Evolutionary conservation across 2,797 vertebrate species (phyloP), one percentile per base, ranked within the genome.

Genomic region (Acipenser transmontanus): DNA sequence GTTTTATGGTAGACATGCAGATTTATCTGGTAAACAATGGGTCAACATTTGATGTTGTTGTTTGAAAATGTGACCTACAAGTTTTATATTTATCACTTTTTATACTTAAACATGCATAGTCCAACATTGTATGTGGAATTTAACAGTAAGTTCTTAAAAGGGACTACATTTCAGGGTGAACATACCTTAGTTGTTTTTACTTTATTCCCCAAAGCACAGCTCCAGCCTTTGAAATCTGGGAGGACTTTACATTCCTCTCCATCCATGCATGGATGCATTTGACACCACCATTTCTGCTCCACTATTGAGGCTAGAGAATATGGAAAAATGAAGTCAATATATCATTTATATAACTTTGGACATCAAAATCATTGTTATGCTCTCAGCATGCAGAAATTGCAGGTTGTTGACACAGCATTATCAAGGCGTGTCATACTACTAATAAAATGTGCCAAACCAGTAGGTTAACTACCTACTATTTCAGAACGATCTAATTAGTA

Each of bases 221-320:
- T 99, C 97, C 97, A 99, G 65, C 97, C 97, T 81, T 96, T 98
- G 73, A 94, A 91, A 80, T 99, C 97, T 17, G 97, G 96, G 74
- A 99, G 94, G 67, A 98, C 96, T 88, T 98, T 98, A 84, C 97
- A 99, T 81, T 99, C 96, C 74, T 99, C 97, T 71, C 96, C 97
- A 65, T 98, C 96, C 78, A 98, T 93, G 84, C 96, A 99, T 10
- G 97, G 96, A 61, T 97, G 93, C 97, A 99, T 99, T 75, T 98
- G 95, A 81, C 97, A 99, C 97, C 97, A 99, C 97, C 97, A 99
- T 84, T 95, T 98, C 88, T 99, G 95, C 78, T 95, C 93, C 82
- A 99, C 97, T 78, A 99, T 99, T 7, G 95, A 96, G 76, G 96
- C 97, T 99, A 69, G 1, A 56, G 69, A 20, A 81, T 12, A 64